Base-by-base conservation (phyloP, 2,113 vertebrate species). In the Alosa alosa region DNA sequence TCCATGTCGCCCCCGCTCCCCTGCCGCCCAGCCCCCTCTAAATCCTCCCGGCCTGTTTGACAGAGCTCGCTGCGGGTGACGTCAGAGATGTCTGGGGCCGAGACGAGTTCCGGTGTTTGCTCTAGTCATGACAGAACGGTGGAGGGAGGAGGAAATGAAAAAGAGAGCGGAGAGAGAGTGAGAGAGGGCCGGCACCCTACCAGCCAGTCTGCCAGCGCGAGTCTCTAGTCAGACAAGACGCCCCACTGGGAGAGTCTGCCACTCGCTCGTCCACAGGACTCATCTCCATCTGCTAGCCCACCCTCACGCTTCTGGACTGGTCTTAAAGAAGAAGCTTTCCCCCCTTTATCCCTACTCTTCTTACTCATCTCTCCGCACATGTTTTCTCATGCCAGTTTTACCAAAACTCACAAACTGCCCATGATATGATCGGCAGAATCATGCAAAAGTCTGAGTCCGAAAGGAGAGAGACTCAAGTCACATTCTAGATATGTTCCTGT, bases 181-280 rank as follows among this genome's bases (percentile, higher is more conserved):
- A 55, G 83, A 75, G 83, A n/a, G 25, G 64, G 31, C 88, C 25
- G 91, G 92, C 92, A 78, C 88, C 89, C 89, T 83, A 85, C 88
- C 90, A 92, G 89, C 88, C 15, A 39, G 72, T 78, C 13, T 36
- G 10, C 39, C 72, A 39, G 68, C 31, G 64, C 31, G 9, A 6
- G 25, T 36, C 90, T 75, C 75, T 86, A 89, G 90, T 92, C 91
- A 91, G 89, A 92, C 90, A 92, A 91, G 41, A 68, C 84, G 90
- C 87, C 91, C 91, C 88, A 89, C 91, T 90, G 91, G 87, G 90
- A 88, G 87, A 83, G 89, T 88, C 90, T 86, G 89, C 89, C 60
- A 13, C 4, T 36, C 25, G 25, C 64, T 31, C 25, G 31, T 25
- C 31, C 31, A 13, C 31, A 39, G 72, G 72, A 3, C 72, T 78